Evolutionary conservation across 1,140 invertebrate genomes (phyloP), one percentile per base, ranked within the genome.

Genomic region (Goniozus legneri): DNA sequence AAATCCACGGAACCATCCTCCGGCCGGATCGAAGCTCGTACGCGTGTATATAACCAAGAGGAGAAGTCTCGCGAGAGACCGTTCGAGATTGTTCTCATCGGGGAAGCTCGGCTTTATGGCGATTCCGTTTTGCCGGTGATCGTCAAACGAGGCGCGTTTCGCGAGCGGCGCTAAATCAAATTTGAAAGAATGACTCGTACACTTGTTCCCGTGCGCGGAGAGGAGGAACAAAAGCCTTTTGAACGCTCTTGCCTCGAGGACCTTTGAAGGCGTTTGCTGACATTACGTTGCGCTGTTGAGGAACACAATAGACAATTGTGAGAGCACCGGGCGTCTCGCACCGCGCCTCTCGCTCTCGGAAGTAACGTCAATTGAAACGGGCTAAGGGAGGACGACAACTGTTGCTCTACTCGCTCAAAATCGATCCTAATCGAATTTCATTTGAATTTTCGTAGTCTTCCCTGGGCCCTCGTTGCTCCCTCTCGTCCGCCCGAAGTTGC

Each of bases 151-250:
- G n/a, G n/a, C n/a, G n/a, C n/a, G n/a, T n/a, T n/a, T n/a, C n/a
- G n/a, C n/a, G n/a, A n/a, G 52, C 44, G 44, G 27, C 56, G 56
- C 39, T 59, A 64, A 71, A 69, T 73, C 68, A 72, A 74, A 70
- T 74, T 74, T 71, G 72, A 73, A 65, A 73, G 70, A 71, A 74
- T 71, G 69, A 73, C 69, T 73, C 56, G 67, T 53, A 58, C 56
- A 60, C 58, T 69, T 69, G 65, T 68, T 69, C 62, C 56, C n/a
- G n/a, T n/a, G n/a, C n/a, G n/a, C n/a, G n/a, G n/a, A 56, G 41
- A 38, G 51, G 32, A 30, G 53, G 64, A 62, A 71, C 63, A 71
- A 71, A 69, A 67, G 67, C 60, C 70, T 65, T 71, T 71, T 71
- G 64, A 68, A 68, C 63, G 46, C 27, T 56, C 49, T 42, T 50